Conservation (phyloP, 1,140 invertebrate species). For the Drosophila sproati region DNA sequence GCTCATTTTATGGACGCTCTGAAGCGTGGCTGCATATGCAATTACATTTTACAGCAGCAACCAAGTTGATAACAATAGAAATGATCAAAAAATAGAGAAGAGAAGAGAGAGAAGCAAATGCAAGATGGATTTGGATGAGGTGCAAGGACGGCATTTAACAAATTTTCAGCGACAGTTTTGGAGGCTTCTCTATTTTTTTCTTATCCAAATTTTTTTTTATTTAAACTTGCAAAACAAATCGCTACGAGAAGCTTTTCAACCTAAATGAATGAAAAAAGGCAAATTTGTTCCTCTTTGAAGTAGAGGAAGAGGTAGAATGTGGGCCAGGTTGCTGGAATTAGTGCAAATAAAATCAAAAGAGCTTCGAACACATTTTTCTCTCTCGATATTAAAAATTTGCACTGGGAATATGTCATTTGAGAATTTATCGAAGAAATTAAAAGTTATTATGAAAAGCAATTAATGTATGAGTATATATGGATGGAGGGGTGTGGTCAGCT, state of each 20-base stretch:
- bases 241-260: constrained; percentile 80
- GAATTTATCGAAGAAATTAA: constrained; percentile 51
- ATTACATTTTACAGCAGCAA: constrained; percentile 77
- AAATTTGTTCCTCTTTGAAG: constrained; percentile 57
- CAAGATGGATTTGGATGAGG: constrained; percentile 16
- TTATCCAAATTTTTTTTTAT: constrained; percentile 60
- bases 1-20: constrained; percentile 62
- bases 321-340: too few relatives aligned
- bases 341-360: constrained; percentile 59
- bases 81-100: constrained; percentile 2
- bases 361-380: constrained; percentile 14
- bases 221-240: constrained; percentile 82
- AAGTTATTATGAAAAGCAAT: constrained; percentile 70
- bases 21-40: constrained; percentile 80
- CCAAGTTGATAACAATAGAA: constrained; percentile 79
- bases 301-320: too few relatives aligned
- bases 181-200: constrained; percentile 34
- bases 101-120: constrained; percentile 7
- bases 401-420: constrained; percentile 43
- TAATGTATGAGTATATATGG: constrained; percentile 23
- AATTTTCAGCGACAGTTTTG: constrained; percentile 76
- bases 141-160: constrained; percentile 65
- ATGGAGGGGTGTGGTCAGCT: constrained; percentile 17
- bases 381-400: constrained; percentile 21
- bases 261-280: constrained; percentile 73